A percentile compares a stretch with the other conserved stretches of the same genome.
phyloP scores from a whole-genome alignment of 2,113 vertebrate species.

The Agapornis roseicollis region DNA sequence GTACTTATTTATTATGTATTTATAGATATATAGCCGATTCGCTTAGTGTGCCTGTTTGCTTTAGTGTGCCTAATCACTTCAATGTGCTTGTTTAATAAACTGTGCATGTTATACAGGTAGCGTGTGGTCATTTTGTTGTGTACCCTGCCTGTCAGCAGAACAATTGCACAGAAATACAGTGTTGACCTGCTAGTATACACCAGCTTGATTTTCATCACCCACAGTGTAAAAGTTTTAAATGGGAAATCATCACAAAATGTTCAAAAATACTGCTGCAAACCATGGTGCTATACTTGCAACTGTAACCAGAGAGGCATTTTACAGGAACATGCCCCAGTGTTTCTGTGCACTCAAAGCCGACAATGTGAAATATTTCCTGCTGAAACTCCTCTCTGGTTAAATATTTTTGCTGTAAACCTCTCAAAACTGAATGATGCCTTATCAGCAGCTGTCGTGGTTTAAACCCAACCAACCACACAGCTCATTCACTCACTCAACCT shows the following conservation, averaged over 20 bases:
- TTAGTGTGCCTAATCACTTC: background rate
- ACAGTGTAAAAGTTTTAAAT: background rate
- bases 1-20: background rate
- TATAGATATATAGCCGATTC: background rate
- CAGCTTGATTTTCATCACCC: background rate
- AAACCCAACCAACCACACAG: too few relatives aligned
- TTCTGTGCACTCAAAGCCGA: background rate
- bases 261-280: background rate
- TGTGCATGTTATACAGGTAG: background rate
- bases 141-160: background rate
- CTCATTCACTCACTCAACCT: too few relatives aligned
- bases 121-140: background rate
- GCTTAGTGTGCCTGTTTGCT: background rate
- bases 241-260: background rate
- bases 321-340: fast-evolving
- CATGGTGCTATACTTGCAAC: background rate
- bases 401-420: background rate
- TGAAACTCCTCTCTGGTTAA: background rate
- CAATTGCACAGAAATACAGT: background rate
- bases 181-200: background rate
- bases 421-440: background rate
- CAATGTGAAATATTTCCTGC: background rate
- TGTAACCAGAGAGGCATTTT: background rate
- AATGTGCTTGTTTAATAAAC: background rate
- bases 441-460: background rate